These are phyloP conservation scores for Epinotia demarniana DNA, from an alignment of 2,888 invertebrate species.

Conservation along the genomic window DNA sequence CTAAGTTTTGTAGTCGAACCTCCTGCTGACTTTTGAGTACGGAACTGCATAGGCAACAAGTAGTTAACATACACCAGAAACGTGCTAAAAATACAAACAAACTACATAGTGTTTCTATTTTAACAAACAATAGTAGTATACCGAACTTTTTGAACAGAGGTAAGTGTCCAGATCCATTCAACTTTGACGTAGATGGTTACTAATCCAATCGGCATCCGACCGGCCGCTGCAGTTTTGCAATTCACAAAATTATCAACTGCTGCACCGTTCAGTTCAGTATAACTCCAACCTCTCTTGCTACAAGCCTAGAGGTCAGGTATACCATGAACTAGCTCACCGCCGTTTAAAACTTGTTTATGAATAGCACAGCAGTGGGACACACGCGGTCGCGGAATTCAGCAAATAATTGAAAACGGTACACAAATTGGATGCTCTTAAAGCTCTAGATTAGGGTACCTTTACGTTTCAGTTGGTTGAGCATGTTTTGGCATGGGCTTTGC, in stretches of 20 bases:
- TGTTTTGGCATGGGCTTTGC: neutral
- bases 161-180: constrained; percentile 1
- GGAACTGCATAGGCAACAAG: too few relatives aligned
- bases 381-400: constrained; percentile 12
- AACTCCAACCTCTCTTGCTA: too few relatives aligned
- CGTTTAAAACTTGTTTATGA: too few relatives aligned
- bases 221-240: neutral
- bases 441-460: neutral
- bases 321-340: too few relatives aligned
- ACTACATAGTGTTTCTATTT: too few relatives aligned
- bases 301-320: too few relatives aligned
- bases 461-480: neutral
- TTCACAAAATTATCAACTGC: too few relatives aligned
- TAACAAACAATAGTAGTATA: neutral
- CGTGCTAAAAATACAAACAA: neutral
- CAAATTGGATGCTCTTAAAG: constrained; percentile 14
- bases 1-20: too few relatives aligned
- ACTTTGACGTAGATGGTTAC: neutral
- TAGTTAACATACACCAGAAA: too few relatives aligned
- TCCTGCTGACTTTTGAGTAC: too few relatives aligned
- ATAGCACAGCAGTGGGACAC: constrained; percentile 1
- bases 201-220: constrained; percentile 12
- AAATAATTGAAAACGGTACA: constrained; percentile 28
- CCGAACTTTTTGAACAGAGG: neutral
- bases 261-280: too few relatives aligned